Percentiles rank a stretch among this genome's conserved stretches.
phyloP scores from a whole-genome alignment of 2,113 vertebrate genomes.

The Atractosteus spatula region DNA sequence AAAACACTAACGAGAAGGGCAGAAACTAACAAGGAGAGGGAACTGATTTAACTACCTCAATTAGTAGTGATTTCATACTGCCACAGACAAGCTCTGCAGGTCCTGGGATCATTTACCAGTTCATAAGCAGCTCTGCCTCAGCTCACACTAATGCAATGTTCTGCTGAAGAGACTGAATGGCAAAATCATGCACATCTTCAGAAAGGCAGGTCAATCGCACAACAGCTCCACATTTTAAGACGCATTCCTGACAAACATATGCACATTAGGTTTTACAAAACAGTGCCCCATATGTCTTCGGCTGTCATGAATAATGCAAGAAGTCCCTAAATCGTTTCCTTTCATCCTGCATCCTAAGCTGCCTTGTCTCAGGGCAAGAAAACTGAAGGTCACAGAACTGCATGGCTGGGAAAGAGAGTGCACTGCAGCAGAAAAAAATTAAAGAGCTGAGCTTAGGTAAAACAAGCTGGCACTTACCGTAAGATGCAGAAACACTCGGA shows the following conservation, averaged over 20 bases:
- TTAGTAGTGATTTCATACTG: too few relatives aligned
- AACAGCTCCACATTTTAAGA: not conserved
- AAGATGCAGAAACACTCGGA: conserved; percentile 71
- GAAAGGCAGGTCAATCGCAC: not conserved
- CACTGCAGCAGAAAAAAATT: conserved; percentile 68
- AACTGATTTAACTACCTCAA: too few relatives aligned
- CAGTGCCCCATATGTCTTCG: not conserved
- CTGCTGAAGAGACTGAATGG: not conserved
- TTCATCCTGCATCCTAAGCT: not conserved
- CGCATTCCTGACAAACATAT: not conserved
- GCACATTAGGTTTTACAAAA: not conserved
- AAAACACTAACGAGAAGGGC: too few relatives aligned
- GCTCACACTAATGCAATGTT: not conserved
- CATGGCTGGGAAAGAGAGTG: conserved; percentile 38
- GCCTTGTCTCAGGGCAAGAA: conserved; percentile 8
- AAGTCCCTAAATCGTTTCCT: not conserved
- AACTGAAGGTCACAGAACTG: conserved; percentile 63
- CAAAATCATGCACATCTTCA: not conserved
- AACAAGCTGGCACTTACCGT: conserved; percentile 80
- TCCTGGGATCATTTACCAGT: too few relatives aligned
- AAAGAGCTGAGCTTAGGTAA: conserved; percentile 45
- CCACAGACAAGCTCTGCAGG: too few relatives aligned
- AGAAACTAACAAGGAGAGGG: too few relatives aligned
- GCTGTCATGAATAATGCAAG: not conserved
- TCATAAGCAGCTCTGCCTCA: too few relatives aligned